phyloP scores from a whole-genome alignment of 64 coral and sea anemone species.

The Dendronephthya gigantea region DNA sequence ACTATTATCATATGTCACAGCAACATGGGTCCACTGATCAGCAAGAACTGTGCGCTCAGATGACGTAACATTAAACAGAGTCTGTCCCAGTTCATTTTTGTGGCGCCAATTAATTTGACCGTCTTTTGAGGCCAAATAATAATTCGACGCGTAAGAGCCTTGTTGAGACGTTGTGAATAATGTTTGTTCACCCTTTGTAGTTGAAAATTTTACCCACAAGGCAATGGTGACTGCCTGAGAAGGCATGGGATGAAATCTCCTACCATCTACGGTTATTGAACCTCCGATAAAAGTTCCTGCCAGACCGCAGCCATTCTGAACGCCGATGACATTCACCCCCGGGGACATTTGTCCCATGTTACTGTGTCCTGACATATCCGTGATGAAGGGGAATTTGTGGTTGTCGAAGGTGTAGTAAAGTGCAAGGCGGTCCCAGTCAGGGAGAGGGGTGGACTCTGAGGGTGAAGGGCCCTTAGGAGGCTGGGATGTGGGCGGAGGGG shows the following conservation, averaged over 20 bases:
- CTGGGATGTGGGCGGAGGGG: neutral
- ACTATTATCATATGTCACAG: constrained; percentile 49
- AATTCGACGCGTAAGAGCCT: constrained; percentile 26
- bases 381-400: constrained; percentile 25
- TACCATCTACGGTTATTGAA: constrained; percentile 49
- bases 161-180: constrained; percentile 46
- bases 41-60: constrained; percentile 24
- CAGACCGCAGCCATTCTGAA: constrained; percentile 51
- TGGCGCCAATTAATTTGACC: constrained; percentile 58
- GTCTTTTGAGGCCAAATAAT: constrained; percentile 56
- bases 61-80: constrained; percentile 40
- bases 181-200: constrained; percentile 38
- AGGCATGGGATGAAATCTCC: constrained; percentile 47
- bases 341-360: constrained; percentile 44
- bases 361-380: constrained; percentile 38
- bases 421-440: neutral
- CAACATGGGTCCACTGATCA: constrained; percentile 60
- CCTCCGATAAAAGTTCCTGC: constrained; percentile 54
- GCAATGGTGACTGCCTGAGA: constrained; percentile 55
- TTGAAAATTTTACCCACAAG: constrained; percentile 55
- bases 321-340: constrained; percentile 30
- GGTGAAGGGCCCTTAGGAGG: neutral
- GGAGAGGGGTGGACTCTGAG: neutral
- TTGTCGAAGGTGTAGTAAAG: constrained; percentile 55
- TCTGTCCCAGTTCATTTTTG: constrained; percentile 16